Conservation (phyloP, 2,888 invertebrate species). For the Scaptomyza caliginosa region DNA sequence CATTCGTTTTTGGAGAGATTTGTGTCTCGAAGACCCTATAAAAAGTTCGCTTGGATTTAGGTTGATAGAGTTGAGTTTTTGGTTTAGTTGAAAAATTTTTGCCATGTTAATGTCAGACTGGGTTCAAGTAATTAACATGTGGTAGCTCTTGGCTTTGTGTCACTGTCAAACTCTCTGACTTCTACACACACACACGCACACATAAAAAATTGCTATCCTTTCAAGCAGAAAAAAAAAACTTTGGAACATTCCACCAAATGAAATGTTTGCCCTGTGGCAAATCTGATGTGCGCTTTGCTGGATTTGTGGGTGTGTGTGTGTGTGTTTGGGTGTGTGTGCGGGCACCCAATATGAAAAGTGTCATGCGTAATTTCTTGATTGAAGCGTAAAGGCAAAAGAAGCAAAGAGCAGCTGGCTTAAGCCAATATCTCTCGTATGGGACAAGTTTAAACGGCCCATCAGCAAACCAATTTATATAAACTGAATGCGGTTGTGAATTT, state of each 20-base stretch:
- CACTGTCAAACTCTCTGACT: slow-evolving; percentile 20
- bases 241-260: slow-evolving; percentile 27
- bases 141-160: not conserved
- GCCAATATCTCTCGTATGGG: not conserved
- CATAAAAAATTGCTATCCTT: slow-evolving; percentile 5
- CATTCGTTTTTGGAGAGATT: too few species aligned
- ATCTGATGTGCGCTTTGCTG: slow-evolving; percentile 8
- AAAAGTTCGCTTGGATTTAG: not conserved
- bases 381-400: slow-evolving; percentile 41
- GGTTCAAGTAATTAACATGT: slow-evolving; percentile 39
- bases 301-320: slow-evolving; percentile 8
- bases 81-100: not conserved
- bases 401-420: slow-evolving; percentile 6
- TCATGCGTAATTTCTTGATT: slow-evolving; percentile 66
- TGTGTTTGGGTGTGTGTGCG: slow-evolving; percentile 6
- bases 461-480: slow-evolving; percentile 33
- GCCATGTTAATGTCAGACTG: slow-evolving; percentile 13
- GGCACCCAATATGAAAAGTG: slow-evolving; percentile 56
- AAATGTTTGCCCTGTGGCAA: slow-evolving; percentile 37
- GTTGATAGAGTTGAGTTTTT: not conserved
- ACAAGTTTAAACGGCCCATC: slow-evolving; percentile 16
- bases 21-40: not conserved
- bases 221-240: not conserved
- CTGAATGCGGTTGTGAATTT: not conserved
- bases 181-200: slow-evolving; percentile 11